Evolutionary conservation across 2,113 vertebrate species (phyloP).

Genomic region (Dermatemys mawii): DNA sequence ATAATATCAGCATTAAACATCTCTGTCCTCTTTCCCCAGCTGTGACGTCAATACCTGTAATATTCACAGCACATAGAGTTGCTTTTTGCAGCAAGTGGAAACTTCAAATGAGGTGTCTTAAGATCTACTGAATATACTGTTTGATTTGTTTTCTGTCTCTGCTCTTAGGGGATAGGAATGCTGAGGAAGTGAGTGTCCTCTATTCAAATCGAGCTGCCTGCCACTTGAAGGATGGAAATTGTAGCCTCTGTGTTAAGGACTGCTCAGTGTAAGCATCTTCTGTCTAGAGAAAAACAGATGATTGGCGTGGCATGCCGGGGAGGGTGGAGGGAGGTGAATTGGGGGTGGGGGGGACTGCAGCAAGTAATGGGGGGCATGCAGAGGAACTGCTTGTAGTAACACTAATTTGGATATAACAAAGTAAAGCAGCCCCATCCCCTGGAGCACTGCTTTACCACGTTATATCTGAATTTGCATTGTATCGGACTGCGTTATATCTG

Average conservation of each 20-base stretch:
- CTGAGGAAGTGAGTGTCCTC: conserved; percentile 86
- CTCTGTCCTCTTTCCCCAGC: background rate
- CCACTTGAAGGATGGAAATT: conserved; percentile 90
- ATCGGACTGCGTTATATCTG: no score
- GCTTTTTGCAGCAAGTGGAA: background rate
- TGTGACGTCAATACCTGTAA: background rate
- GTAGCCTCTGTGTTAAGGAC: conserved; percentile 88
- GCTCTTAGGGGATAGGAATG: conserved; percentile 65
- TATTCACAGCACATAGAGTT: background rate
- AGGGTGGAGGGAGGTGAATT: no score
- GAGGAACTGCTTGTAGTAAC: no score
- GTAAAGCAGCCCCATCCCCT: no score
- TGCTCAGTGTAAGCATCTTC: conserved; percentile 83
- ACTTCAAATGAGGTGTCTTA: background rate
- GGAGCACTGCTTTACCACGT: no score
- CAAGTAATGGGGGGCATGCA: no score
- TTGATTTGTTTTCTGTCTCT: background rate
- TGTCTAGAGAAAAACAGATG: background rate
- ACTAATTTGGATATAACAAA: no score
- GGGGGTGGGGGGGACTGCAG: no score
- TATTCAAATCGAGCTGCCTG: conserved; percentile 91
- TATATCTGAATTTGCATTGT: no score
- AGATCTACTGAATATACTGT: background rate
- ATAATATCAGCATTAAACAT: background rate
- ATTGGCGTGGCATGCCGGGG: no score